Base-by-base conservation (phyloP, 2,888 invertebrate species). In the Glyphotaelius pellucidus region DNA sequence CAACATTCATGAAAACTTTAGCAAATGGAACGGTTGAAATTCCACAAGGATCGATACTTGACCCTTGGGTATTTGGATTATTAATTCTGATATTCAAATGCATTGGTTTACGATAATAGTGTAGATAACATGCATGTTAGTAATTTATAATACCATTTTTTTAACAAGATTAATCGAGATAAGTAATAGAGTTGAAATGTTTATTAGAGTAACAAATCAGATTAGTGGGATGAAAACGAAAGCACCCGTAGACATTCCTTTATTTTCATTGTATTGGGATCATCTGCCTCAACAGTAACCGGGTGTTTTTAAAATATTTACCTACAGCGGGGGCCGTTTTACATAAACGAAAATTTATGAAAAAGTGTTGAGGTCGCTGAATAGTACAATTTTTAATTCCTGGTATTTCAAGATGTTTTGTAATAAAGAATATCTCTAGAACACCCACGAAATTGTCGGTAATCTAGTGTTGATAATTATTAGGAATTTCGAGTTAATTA, bases 201-300 rank as follows among this genome's bases (percentile, higher is more conserved):
- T 67, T 67, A 67, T 67, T 67, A 67, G 67, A 67, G 67, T 67
- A 67, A 67, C 67, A 67, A 67, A 67, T 67, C 67, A 67, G 25
- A 67, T 67, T 67, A 67, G 67, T 67, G 67, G 67, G 67, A 67
- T 67, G 67, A 67, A 67, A 67, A 67, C n/a, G 67, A 67, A 67
- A 67, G 67, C 67, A 67, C 67, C 67, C 25, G 67, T 67, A 67
- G 25, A 67, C 67, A 67, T 67, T 67, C 67, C 67, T 67, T 67
- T 67, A 67, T 67, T 67, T 67, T 67, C 67, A 67, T 67, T 67
- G 67, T 67, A 67, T 67, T n/a, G 67, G 67, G 25, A 67, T 67
- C 67, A 67, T 67, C 67, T 67, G 67, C 67, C 19, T 9, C 67
- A n/a, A 9, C 25, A 67, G 25, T n/a, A 25, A 67, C 67, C 67